Percentiles rank a stretch among this genome's conserved stretches.
Conservation (phyloP, 53 echinoderm and acorn worm species). For the Hippasteria phrygiana region DNA sequence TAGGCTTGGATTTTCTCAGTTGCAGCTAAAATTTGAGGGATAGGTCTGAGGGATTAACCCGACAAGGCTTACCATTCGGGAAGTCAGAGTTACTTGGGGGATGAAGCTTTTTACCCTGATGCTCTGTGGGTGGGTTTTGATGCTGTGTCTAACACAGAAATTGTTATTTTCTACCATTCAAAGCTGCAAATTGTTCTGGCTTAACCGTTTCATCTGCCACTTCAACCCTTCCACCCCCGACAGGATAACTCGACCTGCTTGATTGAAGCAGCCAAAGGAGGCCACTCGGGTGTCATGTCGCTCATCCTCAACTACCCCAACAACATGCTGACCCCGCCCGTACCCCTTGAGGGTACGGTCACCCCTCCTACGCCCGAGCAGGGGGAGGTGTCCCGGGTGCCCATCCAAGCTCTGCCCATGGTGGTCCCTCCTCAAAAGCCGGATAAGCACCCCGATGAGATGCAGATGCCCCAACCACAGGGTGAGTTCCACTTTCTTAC, state of each 20-base stretch:
- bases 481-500: constrained; percentile 54
- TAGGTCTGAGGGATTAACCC: no score
- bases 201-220: not conserved
- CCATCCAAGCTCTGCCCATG: constrained; percentile 93
- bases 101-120: no score
- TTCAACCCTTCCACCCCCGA: not conserved
- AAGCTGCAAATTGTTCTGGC: not conserved
- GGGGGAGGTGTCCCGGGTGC: constrained; percentile 96
- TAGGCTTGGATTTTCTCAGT: no score
- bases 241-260: constrained; percentile 99
- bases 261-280: constrained; percentile 98
- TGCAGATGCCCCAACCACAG: constrained; percentile 62
- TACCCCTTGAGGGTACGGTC: constrained; percentile 82
- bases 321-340: constrained; percentile 81
- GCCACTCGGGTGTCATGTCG: constrained; percentile 88
- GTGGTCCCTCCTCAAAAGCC: constrained; percentile 98
- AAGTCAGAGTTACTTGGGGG: no score
- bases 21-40: no score
- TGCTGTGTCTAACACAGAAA: not conserved
- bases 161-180: no score
- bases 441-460: constrained; percentile 92
- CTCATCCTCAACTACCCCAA: constrained; percentile 91
- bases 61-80: no score
- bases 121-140: no score
- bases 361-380: constrained; percentile 95